Evolutionary conservation across 2,888 invertebrate species (phyloP), one percentile per base, ranked within the genome.

Genomic region (Amiota minor): DNA sequence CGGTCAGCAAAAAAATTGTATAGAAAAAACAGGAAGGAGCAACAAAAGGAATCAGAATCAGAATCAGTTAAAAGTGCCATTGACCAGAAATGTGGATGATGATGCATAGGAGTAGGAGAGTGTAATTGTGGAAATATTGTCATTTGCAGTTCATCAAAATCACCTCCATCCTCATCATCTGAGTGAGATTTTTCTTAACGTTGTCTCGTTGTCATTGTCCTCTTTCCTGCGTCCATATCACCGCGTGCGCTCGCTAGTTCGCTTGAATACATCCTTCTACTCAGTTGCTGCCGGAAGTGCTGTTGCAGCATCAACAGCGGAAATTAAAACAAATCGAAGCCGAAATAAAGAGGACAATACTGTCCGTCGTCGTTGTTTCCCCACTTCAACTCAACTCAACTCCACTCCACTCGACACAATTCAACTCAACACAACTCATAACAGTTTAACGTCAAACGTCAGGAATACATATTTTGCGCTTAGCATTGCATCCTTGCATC

Each of bases 251-350:
- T 59, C 47, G 61, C 55, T n/a, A 16, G 61, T 12, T 61, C 14
- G 20, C 20, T 14, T 61, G 62, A 3, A 3, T 35, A 14, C 18
- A 16, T 45, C 69, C 47, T 18, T 62, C n/a, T 68, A 62, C 47
- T 62, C 56, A 20, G 18, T 45, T 67, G 46, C 55, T 65, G 77
- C 76, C 80, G 81, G 80, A 81, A 78, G 74, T 75, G 72, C 74
- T 74, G 75, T 78, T 78, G 73, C 77, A 78, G 76, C 81, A 80
- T 77, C 80, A 77, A 78, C 80, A 77, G 72, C 82, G 82, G 82
- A 82, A 82, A 82, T 81, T 81, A 81, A 81, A 76, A 75, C 77
- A 77, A 81, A 81, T 79, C 79, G 78, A 75, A 81, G 78, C 74
- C 72, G 73, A 79, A 79, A 75, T 73, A 73, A 72, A 72, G 72